Base-by-base conservation (phyloP, 2,797 vertebrate species). In the Protonibea diacanthus region DNA sequence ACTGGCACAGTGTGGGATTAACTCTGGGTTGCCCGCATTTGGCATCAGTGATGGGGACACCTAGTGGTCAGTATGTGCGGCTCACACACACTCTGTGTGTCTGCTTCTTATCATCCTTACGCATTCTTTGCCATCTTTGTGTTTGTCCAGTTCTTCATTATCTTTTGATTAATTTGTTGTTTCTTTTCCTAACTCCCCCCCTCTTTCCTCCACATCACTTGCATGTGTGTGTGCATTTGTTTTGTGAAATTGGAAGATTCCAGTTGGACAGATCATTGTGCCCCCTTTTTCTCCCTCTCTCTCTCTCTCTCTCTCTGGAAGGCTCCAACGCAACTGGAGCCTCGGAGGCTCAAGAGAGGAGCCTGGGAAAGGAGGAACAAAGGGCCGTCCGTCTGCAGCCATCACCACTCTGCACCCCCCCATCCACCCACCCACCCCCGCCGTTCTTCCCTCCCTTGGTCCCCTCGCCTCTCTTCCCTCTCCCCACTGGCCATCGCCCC, bases 311-410 rank as follows among this genome's bases (percentile, higher is more conserved):
- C 58, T 89, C 87, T 83, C 88, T 93, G 91, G 93, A 94, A 90
- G 88, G 88, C 91, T 92, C 84, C 84, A 81, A 88, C 87, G 90
- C 94, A 94, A 94, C 92, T 94, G 93, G 93, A 94, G 93, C 91
- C 92, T 93, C 86, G 44, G 90, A 93, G 91, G 93, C 93, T 93
- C 91, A 91, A 91, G 94, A 94, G 94, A 92, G 92, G 90, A 93
- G 93, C 93, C 94, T 94, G 94, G 94, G 94, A 94, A 94, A 91
- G 81, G 86, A 91, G 89, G 93, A 95, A 95, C 94, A 95, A 95
- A 95, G 92, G 82, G 86, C 89, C 86, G 89, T 91, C 92, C 93
- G 85, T 94, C 92, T 92, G 90, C 91, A 93, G 93, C 90, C 87
- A 92, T 92, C 90, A 81, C 87, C 88, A 75, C 90, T 86, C 84